Base-by-base conservation (phyloP, 2,113 vertebrate genomes). In the Arizona elegans region DNA sequence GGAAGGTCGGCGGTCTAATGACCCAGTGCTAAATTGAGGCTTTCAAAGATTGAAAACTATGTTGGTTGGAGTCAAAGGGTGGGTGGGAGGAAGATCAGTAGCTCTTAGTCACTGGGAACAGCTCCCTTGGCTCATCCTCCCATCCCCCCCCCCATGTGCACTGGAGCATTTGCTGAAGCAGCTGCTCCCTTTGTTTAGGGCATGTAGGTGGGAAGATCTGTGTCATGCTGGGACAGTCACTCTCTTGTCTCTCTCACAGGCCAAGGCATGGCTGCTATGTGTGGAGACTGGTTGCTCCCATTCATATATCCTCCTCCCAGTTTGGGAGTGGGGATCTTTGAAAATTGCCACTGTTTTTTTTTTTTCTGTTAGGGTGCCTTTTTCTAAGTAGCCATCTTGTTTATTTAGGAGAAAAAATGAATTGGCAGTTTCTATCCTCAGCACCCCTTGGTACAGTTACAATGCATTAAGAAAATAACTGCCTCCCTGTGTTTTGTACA, bases 101-200 rank as follows among this genome's bases (percentile, higher is more conserved):
- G 59, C 59, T 33, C 62, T 92, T 89, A 65, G 56, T 54, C 56
- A 38, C 56, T 65, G 56, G 56, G 54, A 89, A 58, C 89, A 54
- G 89, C 58, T 47, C 89, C 75, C 89, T 54, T 86, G 86, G 62
- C 89, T 90, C 75, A 93, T 87, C 92, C n/a, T 86, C 86, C 81
- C 52, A 26, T 55, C 87, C 86, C 87, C 86, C 53, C 92, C 33
- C 47, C 55, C 62, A 86, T 90, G 89, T 93, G 89, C 89, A 87
- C 24, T 90, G 89, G 89, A 90, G 92, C 92, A 93, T 93, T 93
- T 93, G 92, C 92, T 87, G 75, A 90, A 81, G 92, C 92, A 93
- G 92, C 92, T 93, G 92, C 92, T 87, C 89, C 92, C 89, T 93
- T 93, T 93, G 92, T 93, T 93, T 81, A 3, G 81, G 89, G 75